Percentiles rank a stretch among this genome's conserved stretches.
phyloP scores from a whole-genome alignment of 1,140 invertebrate genomes.

The Bombus picipes region DNA sequence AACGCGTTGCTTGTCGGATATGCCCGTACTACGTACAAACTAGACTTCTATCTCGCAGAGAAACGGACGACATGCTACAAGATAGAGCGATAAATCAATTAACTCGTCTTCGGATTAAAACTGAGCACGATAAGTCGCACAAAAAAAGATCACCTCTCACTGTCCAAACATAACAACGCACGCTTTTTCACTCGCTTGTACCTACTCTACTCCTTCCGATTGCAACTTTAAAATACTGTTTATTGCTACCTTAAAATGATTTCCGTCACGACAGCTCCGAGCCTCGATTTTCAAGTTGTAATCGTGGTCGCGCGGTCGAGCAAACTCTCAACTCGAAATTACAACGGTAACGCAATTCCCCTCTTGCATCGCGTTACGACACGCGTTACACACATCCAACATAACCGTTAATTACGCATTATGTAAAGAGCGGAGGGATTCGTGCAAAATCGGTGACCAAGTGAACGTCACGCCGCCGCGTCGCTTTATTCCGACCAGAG shows the following conservation, averaged over 20 bases:
- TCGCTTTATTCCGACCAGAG: background rate
- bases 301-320: conserved; percentile 19
- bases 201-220: too few species aligned
- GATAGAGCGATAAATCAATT: too few species aligned
- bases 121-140: background rate
- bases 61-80: too few species aligned
- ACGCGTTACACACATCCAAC: conserved; percentile 44
- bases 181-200: background rate
- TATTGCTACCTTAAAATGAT: background rate
- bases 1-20: too few species aligned
- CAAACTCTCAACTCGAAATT: conserved; percentile 23
- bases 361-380: conserved; percentile 63
- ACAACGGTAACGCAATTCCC: conserved; percentile 60
- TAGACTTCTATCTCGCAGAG: too few species aligned
- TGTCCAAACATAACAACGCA: background rate
- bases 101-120: background rate
- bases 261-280: background rate
- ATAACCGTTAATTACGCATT: conserved; percentile 67
- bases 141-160: background rate
- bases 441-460: conserved; percentile 11
- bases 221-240: background rate
- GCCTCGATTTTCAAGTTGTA: conserved; percentile 23
- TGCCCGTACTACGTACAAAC: too few species aligned
- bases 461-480: conserved; percentile 19
- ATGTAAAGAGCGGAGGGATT: conserved; percentile 40